Conservation (phyloP, 1,140 invertebrate genomes). For the Dryas iulia region DNA sequence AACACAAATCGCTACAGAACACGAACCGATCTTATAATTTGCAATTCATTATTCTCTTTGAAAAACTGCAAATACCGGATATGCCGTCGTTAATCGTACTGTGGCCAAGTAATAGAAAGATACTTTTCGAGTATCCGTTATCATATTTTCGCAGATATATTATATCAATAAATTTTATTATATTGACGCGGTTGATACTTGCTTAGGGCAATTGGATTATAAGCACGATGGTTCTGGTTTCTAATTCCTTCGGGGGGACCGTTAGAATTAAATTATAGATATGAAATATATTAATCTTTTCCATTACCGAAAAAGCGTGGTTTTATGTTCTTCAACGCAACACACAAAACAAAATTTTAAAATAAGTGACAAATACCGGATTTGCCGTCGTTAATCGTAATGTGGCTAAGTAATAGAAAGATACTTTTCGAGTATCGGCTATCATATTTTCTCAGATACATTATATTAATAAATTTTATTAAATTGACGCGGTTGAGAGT, state of each 20-base stretch:
- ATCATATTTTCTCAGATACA: not conserved
- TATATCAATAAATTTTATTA: not conserved
- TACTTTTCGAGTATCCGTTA: not conserved
- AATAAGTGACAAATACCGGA: not conserved
- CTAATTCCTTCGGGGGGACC: no score
- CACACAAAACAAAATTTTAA: no score
- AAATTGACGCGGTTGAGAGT: not conserved
- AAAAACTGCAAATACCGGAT: not conserved
- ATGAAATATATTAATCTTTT: no score
- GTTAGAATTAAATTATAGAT: no score
- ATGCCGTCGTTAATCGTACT: not conserved
- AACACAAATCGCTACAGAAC: not conserved
- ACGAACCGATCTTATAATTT: slow-evolving; percentile 7
- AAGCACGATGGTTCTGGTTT: no score
- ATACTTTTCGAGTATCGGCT: not conserved
- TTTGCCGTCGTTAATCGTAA: not conserved
- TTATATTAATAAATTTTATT: not conserved
- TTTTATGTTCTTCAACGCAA: no score
- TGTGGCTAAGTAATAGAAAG: not conserved
- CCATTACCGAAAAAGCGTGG: no score
- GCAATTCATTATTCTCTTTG: slow-evolving; percentile 14
- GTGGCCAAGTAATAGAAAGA: not conserved
- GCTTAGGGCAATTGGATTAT: no score
- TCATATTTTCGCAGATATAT: not conserved
- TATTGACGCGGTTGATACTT: not conserved